Evolutionary conservation across 23 tunicate genomes (phyloP).

Genomic region (Aplidium turbinatum): DNA sequence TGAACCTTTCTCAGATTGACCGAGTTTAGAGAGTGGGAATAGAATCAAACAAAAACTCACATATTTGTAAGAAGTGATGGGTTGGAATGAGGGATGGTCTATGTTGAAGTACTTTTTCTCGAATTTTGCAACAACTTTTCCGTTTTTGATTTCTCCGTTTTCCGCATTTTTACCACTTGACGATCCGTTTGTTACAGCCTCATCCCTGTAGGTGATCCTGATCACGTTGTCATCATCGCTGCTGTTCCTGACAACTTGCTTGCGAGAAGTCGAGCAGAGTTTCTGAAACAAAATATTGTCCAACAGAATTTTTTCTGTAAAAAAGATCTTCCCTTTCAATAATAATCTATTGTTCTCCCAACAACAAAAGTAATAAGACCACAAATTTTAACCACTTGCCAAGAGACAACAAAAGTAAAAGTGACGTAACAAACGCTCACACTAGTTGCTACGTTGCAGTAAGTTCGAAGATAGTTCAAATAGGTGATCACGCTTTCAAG

Average conservation of each 20-base stretch:
- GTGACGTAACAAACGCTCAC: too few species aligned
- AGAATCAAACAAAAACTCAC: constrained; percentile 13
- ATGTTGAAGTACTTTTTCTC: constrained; percentile 73
- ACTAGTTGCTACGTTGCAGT: too few species aligned
- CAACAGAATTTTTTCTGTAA: too few species aligned
- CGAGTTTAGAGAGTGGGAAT: too few species aligned
- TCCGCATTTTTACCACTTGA: not conserved
- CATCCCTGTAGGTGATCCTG: constrained; percentile 36
- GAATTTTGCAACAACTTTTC: constrained; percentile 42
- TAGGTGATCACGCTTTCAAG: too few species aligned
- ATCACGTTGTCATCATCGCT: constrained; percentile 46
- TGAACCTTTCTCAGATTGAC: too few species aligned
- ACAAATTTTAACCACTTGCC: too few species aligned
- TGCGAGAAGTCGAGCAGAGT: constrained; percentile 44
- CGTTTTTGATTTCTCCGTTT: not conserved
- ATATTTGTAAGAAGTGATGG: constrained; percentile 39
- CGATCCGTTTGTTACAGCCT: constrained; percentile 13
- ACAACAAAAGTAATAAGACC: too few species aligned
- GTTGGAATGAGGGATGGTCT: constrained; percentile 42
- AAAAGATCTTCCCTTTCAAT: too few species aligned
- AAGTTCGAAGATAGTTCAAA: too few species aligned
- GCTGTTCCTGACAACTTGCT: constrained; percentile 59
- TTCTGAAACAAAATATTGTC: constrained; percentile 44
- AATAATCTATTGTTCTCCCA: too few species aligned
- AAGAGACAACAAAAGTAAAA: too few species aligned